phyloP scores from a whole-genome alignment of 2,888 invertebrate species.

The Atherix ibis region DNA sequence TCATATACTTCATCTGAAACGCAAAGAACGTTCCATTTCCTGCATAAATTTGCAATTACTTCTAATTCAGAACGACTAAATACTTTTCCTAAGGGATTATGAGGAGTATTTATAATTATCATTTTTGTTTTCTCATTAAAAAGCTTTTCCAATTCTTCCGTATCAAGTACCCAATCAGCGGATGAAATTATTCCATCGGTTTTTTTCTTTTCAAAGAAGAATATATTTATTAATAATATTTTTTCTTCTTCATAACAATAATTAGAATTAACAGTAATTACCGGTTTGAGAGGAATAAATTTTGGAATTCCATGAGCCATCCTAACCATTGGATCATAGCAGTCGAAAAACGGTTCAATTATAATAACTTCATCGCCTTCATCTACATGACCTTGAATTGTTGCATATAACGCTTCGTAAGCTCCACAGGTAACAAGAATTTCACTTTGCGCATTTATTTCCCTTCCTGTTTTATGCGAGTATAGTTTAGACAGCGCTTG shows the following conservation, averaged over 20 bases:
- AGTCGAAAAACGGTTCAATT: constrained; percentile 97
- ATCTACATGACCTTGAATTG: constrained; percentile 73
- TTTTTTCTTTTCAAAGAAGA: constrained; percentile 17
- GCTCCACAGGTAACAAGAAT: constrained; percentile 84
- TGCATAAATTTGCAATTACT: constrained; percentile 73
- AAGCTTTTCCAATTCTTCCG: constrained; percentile 55
- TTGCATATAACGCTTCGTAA: constrained; percentile 81
- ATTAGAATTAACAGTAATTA: constrained; percentile 22
- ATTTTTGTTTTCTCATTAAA: constrained; percentile 85
- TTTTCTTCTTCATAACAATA: not conserved
- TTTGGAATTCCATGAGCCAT: constrained; percentile 74
- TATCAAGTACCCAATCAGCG: constrained; percentile 80
- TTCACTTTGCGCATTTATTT: constrained; percentile 74
- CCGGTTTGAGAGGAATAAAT: constrained; percentile 74
- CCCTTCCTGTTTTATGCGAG: constrained; percentile 53
- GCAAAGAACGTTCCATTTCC: constrained; percentile 81
- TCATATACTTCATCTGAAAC: constrained; percentile 97
- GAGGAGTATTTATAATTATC: constrained; percentile 92
- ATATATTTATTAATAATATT: constrained; percentile 1
- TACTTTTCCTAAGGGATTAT: constrained; percentile 95
- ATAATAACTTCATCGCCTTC: constrained; percentile 85
- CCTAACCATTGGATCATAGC: constrained; percentile 88
- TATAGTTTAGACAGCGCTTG: constrained; percentile 73
- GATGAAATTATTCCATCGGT: constrained; percentile 38
- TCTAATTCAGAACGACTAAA: constrained; percentile 43